phyloP scores from a whole-genome alignment of 2,797 vertebrate species.

The Scolopax bukidnonensis region DNA sequence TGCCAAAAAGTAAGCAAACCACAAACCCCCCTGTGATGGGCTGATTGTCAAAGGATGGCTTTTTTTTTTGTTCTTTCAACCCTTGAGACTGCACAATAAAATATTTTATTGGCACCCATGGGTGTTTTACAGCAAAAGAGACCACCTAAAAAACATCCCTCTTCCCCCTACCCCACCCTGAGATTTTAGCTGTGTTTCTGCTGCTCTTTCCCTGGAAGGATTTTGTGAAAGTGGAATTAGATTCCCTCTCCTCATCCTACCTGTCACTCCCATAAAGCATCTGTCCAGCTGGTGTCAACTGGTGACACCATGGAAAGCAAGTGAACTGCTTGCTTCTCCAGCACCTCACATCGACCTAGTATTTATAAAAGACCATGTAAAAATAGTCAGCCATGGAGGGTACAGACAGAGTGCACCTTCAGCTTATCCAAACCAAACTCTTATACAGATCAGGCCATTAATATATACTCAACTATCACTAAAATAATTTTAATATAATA shows the following conservation, averaged over 20 bases:
- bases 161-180: background rate
- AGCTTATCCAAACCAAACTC: background rate
- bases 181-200: background rate
- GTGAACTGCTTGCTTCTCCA: background rate
- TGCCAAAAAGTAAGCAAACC: background rate
- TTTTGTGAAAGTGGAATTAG: background rate
- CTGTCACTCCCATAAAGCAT: background rate
- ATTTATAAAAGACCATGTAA: background rate
- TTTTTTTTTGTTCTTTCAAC: background rate
- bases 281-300: background rate
- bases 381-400: background rate
- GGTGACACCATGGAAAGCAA: background rate
- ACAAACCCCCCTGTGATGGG: background rate
- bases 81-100: background rate
- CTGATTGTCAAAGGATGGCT: background rate
- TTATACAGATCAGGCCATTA: background rate
- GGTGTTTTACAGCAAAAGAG: background rate
- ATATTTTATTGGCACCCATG: background rate
- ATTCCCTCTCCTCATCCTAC: background rate
- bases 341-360: background rate
- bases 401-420: background rate
- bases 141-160: background rate
- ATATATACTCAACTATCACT: rapidly evolving
- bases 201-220: background rate
- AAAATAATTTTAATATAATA: background rate